phyloP scores from a whole-genome alignment of 2,888 invertebrate genomes.

The Bhutanitis thaidina region DNA sequence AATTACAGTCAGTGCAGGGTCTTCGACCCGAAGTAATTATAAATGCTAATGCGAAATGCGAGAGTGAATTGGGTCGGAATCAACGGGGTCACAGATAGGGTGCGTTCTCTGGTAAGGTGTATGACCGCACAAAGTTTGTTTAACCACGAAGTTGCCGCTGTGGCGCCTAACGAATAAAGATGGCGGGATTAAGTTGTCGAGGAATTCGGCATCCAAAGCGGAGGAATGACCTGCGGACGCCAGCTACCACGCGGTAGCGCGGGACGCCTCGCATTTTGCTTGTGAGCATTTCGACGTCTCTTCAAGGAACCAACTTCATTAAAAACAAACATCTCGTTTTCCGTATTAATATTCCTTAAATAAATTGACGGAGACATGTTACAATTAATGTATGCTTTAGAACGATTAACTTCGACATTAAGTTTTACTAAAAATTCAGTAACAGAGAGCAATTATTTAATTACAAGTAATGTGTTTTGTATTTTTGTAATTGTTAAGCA shows the following conservation, averaged over 20 bases:
- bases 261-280: slow-evolving; percentile 21
- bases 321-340: slow-evolving; percentile 42
- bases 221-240: slow-evolving; percentile 37
- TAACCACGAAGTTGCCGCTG: slow-evolving; percentile 41
- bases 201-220: slow-evolving; percentile 40
- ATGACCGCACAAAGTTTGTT: slow-evolving; percentile 60
- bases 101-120: slow-evolving; percentile 52
- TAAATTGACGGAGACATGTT: slow-evolving; percentile 32
- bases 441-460: too few species aligned
- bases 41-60: slow-evolving; percentile 27
- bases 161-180: slow-evolving; percentile 59
- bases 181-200: slow-evolving; percentile 55
- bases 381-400: slow-evolving; percentile 39
- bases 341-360: slow-evolving; percentile 45
- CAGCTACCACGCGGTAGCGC: slow-evolving; percentile 22
- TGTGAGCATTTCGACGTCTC: slow-evolving; percentile 20
- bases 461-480: too few species aligned
- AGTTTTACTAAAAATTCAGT: too few species aligned
- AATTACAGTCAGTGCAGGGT: slow-evolving; percentile 12
- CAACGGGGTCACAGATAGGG: slow-evolving; percentile 31
- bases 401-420: slow-evolving; percentile 17
- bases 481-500: too few species aligned
- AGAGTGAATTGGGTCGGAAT: slow-evolving; percentile 28
- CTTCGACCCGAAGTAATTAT: slow-evolving; percentile 24
- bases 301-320: slow-evolving; percentile 24